Conservation (phyloP, 92 coral and sea anemone species). For the Umimayanthus chanpuru region DNA sequence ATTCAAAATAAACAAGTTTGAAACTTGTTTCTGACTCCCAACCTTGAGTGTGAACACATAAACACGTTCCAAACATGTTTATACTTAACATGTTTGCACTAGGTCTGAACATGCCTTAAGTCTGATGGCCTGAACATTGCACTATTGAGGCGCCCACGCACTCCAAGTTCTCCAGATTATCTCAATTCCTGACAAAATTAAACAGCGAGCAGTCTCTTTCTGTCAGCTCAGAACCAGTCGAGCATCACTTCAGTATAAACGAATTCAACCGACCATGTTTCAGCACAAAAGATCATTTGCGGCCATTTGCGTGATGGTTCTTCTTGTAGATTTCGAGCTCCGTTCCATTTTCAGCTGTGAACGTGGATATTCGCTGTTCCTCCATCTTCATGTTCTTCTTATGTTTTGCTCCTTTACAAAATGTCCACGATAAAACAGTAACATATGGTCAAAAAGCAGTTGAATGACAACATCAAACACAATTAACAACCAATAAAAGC, state of each 20-base stretch:
- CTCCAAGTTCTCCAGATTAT: too few species aligned
- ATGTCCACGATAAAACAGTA: neutral
- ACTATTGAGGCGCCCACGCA: too few species aligned
- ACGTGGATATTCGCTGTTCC: neutral
- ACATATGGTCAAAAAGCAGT: neutral
- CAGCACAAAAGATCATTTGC: neutral
- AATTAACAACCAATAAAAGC: neutral
- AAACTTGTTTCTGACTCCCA: too few species aligned
- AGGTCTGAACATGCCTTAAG: too few species aligned
- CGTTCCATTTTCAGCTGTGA: neutral
- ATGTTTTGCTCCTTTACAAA: neutral
- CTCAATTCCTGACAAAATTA: too few species aligned
- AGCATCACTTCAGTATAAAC: neutral
- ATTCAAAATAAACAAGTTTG: too few species aligned
- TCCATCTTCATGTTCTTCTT: neutral
- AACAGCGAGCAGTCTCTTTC: too few species aligned
- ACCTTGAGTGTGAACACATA: too few species aligned
- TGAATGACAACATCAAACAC: neutral
- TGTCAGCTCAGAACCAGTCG: too few species aligned
- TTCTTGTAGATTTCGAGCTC: neutral
- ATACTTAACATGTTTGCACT: too few species aligned
- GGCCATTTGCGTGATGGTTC: neutral
- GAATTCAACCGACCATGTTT: neutral
- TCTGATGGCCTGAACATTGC: too few species aligned
- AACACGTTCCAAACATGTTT: too few species aligned